Conservation (phyloP, 2,888 invertebrate species). For the Holacanthella duospinosa region DNA sequence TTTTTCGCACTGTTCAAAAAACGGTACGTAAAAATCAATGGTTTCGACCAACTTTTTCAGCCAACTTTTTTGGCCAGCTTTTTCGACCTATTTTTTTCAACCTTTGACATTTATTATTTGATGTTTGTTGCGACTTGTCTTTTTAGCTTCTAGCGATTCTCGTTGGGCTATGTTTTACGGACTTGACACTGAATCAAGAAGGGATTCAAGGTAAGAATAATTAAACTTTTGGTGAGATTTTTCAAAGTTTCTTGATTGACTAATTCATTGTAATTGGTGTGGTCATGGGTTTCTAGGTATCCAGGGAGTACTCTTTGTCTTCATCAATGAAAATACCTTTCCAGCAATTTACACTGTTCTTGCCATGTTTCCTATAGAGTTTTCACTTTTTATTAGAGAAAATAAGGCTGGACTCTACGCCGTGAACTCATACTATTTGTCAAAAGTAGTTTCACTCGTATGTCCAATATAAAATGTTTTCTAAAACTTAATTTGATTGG, state of each 20-base stretch:
- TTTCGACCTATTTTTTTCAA: too few species aligned
- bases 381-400: constrained; percentile 79
- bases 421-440: constrained; percentile 78
- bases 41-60: too few species aligned
- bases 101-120: not conserved
- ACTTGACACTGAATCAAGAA: not conserved
- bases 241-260: too few species aligned
- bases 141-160: constrained; percentile 3
- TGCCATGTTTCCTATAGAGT: constrained; percentile 81
- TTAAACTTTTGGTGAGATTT: too few species aligned
- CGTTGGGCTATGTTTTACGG: not conserved
- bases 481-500: not conserved
- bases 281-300: not conserved
- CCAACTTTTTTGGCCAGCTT: too few species aligned
- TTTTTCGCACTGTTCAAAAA: constrained; percentile 52
- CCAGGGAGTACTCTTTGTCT: not conserved
- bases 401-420: constrained; percentile 81
- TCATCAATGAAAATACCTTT: constrained; percentile 3
- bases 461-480: not conserved
- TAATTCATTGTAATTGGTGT: not conserved
- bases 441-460: constrained; percentile 63
- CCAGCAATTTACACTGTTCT: not conserved
- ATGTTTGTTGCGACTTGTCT: not conserved
- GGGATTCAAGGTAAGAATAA: constrained; percentile 2
- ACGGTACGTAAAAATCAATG: too few species aligned